Evolutionary conservation across 2,113 vertebrate species (phyloP).

Genomic region (Amphilophus citrinellus): DNA sequence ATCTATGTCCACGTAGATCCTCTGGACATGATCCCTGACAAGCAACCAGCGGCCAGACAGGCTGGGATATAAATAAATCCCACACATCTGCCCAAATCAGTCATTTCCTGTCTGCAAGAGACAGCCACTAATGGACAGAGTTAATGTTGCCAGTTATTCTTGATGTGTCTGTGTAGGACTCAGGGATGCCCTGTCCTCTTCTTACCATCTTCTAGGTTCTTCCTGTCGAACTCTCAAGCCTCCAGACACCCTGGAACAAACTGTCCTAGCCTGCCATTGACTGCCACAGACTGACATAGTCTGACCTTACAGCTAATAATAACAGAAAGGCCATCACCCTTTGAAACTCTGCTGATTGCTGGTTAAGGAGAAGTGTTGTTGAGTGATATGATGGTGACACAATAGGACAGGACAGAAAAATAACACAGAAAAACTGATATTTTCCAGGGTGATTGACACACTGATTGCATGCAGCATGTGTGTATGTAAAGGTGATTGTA

Average conservation of each 20-base stretch:
- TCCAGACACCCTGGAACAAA: slow-evolving; percentile 46
- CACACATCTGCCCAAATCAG: slow-evolving; percentile 57
- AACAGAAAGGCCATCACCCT: slow-evolving; percentile 25
- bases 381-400: background rate
- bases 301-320: slow-evolving; percentile 63
- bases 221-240: slow-evolving; percentile 35
- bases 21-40: slow-evolving; percentile 33
- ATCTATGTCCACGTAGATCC: slow-evolving; percentile 15
- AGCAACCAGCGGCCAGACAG: slow-evolving; percentile 41
- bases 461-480: background rate
- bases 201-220: slow-evolving; percentile 28
- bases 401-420: background rate
- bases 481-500: background rate
- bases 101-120: slow-evolving; percentile 63
- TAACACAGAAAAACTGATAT: background rate
- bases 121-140: slow-evolving; percentile 62
- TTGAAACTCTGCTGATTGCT: slow-evolving; percentile 15
- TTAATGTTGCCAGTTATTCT: slow-evolving; percentile 61
- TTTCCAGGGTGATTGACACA: background rate
- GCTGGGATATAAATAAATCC: slow-evolving; percentile 57
- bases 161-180: slow-evolving; percentile 56
- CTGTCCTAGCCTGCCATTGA: slow-evolving; percentile 8
- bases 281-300: background rate
- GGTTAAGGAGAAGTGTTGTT: slow-evolving; percentile 7
- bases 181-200: slow-evolving; percentile 31